These are phyloP conservation scores for Chaetophractus vellerosus DNA, from an alignment of 2,797 vertebrate species.

Conservation along the genomic window DNA sequence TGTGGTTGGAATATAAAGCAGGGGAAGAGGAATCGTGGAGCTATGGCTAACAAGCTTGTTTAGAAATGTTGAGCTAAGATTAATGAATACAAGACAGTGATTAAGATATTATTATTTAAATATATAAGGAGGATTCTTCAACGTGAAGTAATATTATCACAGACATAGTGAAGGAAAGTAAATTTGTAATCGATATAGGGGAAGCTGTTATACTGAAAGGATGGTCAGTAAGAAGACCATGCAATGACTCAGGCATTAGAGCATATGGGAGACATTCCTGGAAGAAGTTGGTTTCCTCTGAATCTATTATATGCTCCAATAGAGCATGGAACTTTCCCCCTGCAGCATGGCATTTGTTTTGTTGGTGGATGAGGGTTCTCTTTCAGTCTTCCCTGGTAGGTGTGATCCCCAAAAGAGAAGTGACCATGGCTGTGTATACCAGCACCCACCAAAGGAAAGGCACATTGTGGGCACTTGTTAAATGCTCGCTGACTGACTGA, in stretches of 20 bases:
- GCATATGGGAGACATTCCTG: too few relatives aligned
- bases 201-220: neutral
- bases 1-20: neutral
- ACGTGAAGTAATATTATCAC: accelerated
- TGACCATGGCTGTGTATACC: accelerated
- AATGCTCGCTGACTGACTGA: neutral
- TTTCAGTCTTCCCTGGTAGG: neutral
- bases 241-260: neutral
- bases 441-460: neutral
- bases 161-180: neutral
- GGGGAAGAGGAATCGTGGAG: neutral
- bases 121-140: neutral
- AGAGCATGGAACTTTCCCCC: neutral
- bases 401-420: neutral
- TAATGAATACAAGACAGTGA: neutral
- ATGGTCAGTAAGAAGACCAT: accelerated
- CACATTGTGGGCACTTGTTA: accelerated
- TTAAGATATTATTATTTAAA: neutral
- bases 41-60: neutral
- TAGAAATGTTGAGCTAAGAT: neutral
- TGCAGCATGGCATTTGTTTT: neutral
- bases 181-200: neutral
- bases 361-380: neutral
- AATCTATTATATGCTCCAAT: neutral
- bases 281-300: neutral